phyloP scores from a whole-genome alignment of 2,113 vertebrate genomes.

The Channa maculata region DNA sequence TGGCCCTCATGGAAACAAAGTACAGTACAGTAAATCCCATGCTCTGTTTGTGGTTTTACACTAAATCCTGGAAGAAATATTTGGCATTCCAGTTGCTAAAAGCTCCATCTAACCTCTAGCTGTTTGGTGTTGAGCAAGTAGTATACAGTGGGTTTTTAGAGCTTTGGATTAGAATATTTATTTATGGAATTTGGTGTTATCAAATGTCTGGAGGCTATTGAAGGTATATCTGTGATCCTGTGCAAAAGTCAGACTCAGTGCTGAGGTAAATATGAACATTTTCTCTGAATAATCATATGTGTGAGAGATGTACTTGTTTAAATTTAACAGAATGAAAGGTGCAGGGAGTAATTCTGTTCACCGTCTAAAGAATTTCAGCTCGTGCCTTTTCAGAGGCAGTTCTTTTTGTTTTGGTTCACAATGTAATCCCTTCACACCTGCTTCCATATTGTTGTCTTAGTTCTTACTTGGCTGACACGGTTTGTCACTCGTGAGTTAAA shows the following conservation, averaged over 20 bases:
- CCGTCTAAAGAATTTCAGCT: slow-evolving; percentile 16
- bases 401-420: slow-evolving; percentile 29
- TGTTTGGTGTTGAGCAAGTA: background rate
- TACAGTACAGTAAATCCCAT: too few relatives aligned
- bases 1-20: too few relatives aligned
- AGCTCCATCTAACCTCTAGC: background rate
- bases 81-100: background rate
- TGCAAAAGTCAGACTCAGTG: background rate
- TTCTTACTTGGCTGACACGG: slow-evolving; percentile 20
- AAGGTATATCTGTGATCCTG: background rate
- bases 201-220: background rate
- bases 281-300: background rate
- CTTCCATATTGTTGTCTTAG: slow-evolving; percentile 42
- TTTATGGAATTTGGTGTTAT: background rate
- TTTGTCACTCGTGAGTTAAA: slow-evolving; percentile 53
- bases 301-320: background rate
- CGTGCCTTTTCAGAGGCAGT: slow-evolving; percentile 6
- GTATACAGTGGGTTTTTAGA: background rate
- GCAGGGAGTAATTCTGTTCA: background rate
- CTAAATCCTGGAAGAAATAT: background rate
- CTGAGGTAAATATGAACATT: background rate
- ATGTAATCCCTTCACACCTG: slow-evolving; percentile 53
- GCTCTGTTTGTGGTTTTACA: too few relatives aligned
- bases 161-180: background rate
- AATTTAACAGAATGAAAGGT: slow-evolving; percentile 1